phyloP scores from a whole-genome alignment of 1,140 invertebrate genomes.

The Harlomillsia oculata region DNA sequence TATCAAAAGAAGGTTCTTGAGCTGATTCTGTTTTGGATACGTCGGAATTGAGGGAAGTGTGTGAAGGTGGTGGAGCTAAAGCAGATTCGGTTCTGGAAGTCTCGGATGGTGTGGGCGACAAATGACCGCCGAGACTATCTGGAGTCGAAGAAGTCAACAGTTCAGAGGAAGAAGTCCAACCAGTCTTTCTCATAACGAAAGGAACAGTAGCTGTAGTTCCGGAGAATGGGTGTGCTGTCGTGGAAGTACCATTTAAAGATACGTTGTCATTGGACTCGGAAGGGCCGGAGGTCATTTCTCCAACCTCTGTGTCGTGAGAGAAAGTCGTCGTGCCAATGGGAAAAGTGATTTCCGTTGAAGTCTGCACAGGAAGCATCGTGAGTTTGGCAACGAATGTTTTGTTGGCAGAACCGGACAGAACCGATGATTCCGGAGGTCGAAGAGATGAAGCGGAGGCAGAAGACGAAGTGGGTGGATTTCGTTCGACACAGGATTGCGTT shows the following conservation, averaged over 20 bases:
- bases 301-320: not conserved
- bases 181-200: slow-evolving; percentile 2
- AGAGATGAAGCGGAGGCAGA: not conserved
- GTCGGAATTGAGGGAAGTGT: slow-evolving; percentile 26
- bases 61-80: slow-evolving; percentile 23
- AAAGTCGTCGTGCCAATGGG: not conserved
- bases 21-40: slow-evolving; percentile 29
- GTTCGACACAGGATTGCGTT: too few species aligned
- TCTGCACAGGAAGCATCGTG: slow-evolving; percentile 13
- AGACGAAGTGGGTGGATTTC: not conserved
- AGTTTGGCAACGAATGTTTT: slow-evolving; percentile 12
- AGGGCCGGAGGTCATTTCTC: slow-evolving; percentile 2
- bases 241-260: slow-evolving; percentile 18
- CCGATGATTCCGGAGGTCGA: too few species aligned
- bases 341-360: slow-evolving; percentile 2
- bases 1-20: slow-evolving; percentile 2
- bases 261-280: slow-evolving; percentile 12
- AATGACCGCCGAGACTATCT: not conserved
- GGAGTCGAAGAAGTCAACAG: slow-evolving; percentile 1
- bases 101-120: slow-evolving; percentile 27
- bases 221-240: slow-evolving; percentile 19
- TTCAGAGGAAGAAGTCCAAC: slow-evolving; percentile 1
- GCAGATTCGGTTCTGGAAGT: slow-evolving; percentile 29
- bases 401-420: not conserved
- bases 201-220: slow-evolving; percentile 10